Evolutionary conservation across 2,797 vertebrate species (phyloP), one percentile per base, ranked within the genome.

Genomic region (Antrozous pallidus): DNA sequence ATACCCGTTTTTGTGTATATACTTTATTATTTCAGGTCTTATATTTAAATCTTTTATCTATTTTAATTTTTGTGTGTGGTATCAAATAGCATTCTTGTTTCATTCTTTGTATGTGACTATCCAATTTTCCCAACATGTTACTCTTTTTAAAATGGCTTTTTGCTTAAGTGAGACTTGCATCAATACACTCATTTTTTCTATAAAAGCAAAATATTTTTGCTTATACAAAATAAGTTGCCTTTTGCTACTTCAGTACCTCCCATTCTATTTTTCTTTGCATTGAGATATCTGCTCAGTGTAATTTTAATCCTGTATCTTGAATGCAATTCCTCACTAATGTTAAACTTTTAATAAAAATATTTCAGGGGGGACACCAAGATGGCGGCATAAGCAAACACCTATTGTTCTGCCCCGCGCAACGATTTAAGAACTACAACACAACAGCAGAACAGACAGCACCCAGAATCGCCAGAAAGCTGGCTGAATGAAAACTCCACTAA

Each of bases 301-400:
- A 63, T 90, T 75, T 65, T 22, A 92, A 24, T 33, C 33, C 75
- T 11, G 7, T 63, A 82, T 88, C 22, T 91, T 61, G 0, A 71
- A 61, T 47, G 26, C n/a, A 31, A 24, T 17, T 87, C 45, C 33
- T 89, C 65, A 73, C 45, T 51, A 81, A 86, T 51, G 24, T 65
- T 83, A 77, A 36, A 36, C 89, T 94, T 86, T 77, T 2, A 42
- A 63, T 61, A 71, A 16, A 93, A 97, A 82, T 83, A 94, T 77
- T 77, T n/a, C n/a, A n/a, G n/a, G n/a, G n/a, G n/a, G n/a, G n/a
- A n/a, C n/a, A n/a, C n/a, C n/a, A n/a, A n/a, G n/a, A n/a, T n/a
- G n/a, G n/a, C n/a, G n/a, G n/a, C n/a, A n/a, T n/a, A n/a, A n/a
- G n/a, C n/a, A n/a, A n/a, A n/a, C n/a, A n/a, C n/a, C n/a, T n/a